Conservation (phyloP, 2,888 invertebrate species). For the Strigamia transsilvanica region DNA sequence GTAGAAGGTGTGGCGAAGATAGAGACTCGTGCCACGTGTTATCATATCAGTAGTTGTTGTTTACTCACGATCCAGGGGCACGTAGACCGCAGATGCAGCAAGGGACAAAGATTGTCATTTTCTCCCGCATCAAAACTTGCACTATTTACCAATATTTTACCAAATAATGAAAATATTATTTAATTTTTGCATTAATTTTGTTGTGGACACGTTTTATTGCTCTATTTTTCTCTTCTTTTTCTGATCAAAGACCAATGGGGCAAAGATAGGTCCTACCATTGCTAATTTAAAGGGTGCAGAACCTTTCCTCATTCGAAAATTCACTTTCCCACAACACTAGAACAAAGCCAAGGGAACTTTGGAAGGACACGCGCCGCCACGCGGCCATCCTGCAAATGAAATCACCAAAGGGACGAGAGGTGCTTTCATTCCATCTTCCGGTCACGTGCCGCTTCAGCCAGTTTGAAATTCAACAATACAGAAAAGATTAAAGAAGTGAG, state of each 20-base stretch:
- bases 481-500: conserved; percentile 5
- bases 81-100: conserved; percentile 18
- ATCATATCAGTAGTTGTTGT: background rate
- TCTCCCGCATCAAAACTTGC: background rate
- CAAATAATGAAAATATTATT: background rate
- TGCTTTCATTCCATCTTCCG: conserved; percentile 22
- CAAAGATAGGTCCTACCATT: background rate
- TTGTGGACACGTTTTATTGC: background rate
- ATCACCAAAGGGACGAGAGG: conserved; percentile 41
- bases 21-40: conserved; percentile 42
- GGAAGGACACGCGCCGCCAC: conserved; percentile 44
- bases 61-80: background rate
- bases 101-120: background rate
- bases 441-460: conserved; percentile 14
- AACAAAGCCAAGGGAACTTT: conserved; percentile 41
- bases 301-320: conserved; percentile 34
- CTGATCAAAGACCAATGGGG: background rate
- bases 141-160: background rate
- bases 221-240: background rate
- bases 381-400: conserved; percentile 47
- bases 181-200: background rate
- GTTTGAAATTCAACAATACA: conserved; percentile 40
- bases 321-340: conserved; percentile 33
- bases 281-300: background rate
- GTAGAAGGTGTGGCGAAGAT: background rate